These are phyloP conservation scores for Syngnathus floridae DNA, from an alignment of 2,113 vertebrate genomes.

Conservation along the genomic window DNA sequence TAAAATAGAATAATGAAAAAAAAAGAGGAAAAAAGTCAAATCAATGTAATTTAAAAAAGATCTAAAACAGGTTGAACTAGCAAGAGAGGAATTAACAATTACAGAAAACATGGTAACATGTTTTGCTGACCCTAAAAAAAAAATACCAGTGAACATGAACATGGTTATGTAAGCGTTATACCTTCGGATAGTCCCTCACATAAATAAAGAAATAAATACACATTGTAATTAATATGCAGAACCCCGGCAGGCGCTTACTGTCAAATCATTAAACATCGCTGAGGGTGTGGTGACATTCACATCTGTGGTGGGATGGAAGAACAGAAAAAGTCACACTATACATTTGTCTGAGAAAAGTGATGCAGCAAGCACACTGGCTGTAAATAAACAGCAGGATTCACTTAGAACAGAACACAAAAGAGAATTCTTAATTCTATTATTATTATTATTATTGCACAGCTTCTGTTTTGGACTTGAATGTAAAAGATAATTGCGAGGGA, in stretches of 20 bases:
- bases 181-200: slow-evolving; percentile 54
- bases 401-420: not conserved
- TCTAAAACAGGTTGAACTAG: slow-evolving; percentile 25
- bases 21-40: slow-evolving; percentile 3
- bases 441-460: slow-evolving; percentile 6
- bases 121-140: slow-evolving; percentile 10
- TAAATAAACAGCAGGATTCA: not conserved
- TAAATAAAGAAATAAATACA: slow-evolving; percentile 71
- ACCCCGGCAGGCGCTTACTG: slow-evolving; percentile 7
- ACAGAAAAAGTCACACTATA: slow-evolving; percentile 6
- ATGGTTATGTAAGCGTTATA: slow-evolving; percentile 28
- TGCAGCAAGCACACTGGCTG: not conserved
- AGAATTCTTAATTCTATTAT: too few species aligned
- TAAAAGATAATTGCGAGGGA: not conserved
- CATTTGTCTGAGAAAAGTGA: not conserved
- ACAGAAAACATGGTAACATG: slow-evolving; percentile 15
- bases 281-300: not conserved
- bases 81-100: slow-evolving; percentile 18
- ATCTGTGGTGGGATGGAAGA: slow-evolving; percentile 4
- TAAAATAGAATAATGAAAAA: not conserved
- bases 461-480: not conserved
- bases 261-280: slow-evolving; percentile 22
- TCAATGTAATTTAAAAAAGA: slow-evolving; percentile 7
- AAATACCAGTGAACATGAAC: slow-evolving; percentile 19
- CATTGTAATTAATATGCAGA: slow-evolving; percentile 29